Evolutionary conservation across 2,797 vertebrate species (phyloP), one percentile per base, ranked within the genome.

Genomic region (Danio aesculapii): DNA sequence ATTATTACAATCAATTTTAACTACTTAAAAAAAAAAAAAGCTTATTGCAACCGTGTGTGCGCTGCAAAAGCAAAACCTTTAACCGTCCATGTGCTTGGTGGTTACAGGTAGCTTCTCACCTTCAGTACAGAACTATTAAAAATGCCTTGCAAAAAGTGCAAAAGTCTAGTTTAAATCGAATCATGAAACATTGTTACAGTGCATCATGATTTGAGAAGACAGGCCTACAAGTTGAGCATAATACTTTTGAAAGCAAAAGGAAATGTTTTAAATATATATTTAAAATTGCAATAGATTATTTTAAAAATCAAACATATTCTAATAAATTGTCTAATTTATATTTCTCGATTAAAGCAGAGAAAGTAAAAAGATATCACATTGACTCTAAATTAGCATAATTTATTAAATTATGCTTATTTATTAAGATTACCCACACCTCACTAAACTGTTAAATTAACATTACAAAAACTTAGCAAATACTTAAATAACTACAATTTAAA

Each of bases 61-160:
- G 50, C 55, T 61, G 30, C 68, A 53, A 69, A 59, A 70, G 6
- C 69, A 59, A 61, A 78, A n/a, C 58, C 77, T 19, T 71, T 12
- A 53, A 63, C 43, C 5, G 50, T 58, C 57, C 59, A 5, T 73
- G 69, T 57, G 14, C 11, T 53, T 6, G 10, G 69, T 47, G 61
- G 78, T 73, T 66, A 81, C 70, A 73, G 68, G 68, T 80, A 80
- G 59, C 57, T 55, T 14, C 17, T 49, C 59, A 80, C 69, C 69
- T 80, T 63, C 39, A 55, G 17, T 80, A 55, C 19, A 57, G 17
- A 80, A 47, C 39, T 72, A 30, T 14, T 30, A 21, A 6, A 73
- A 16, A 80, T 43, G 49, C 55, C 8, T 64, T 39, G 47, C 44
- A 47, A 61, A 64, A 73, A 72, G 43, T 57, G 50, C 13, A 6